Conservation (phyloP, 2,797 vertebrate species). For the Parauchenoglanis punctatus region DNA sequence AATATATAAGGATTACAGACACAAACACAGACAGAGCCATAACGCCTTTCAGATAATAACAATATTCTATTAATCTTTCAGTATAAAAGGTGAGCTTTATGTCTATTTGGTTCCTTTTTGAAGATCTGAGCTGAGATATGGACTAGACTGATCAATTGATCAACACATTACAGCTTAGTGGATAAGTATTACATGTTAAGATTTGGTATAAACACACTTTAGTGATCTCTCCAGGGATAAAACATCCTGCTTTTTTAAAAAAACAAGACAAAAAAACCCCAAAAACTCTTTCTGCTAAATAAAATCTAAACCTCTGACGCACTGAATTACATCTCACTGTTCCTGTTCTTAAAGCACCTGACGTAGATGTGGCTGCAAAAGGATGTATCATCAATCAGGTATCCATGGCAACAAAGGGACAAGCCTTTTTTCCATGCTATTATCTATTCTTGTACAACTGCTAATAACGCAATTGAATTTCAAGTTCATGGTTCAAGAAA, state of each 20-base stretch:
- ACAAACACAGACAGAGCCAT: not conserved
- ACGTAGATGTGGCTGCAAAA: not conserved
- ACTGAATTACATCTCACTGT: not conserved
- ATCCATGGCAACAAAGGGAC: slow-evolving; percentile 48
- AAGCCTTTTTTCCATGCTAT: slow-evolving; percentile 20
- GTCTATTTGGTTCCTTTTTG: not conserved
- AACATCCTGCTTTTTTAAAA: not conserved
- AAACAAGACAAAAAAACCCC: too few species aligned
- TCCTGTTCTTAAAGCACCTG: not conserved
- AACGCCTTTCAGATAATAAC: not conserved
- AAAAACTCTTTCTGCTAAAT: too few species aligned
- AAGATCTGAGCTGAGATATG: not conserved
- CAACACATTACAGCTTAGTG: not conserved
- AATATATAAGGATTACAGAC: not conserved
- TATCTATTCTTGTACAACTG: slow-evolving; percentile 18
- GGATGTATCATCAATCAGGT: slow-evolving; percentile 22
- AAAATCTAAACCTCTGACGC: not conserved
- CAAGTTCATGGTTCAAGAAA: not conserved
- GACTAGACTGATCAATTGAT: not conserved
- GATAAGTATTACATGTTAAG: not conserved
- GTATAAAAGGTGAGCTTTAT: not conserved
- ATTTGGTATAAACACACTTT: not conserved
- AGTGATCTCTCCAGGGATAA: not conserved
- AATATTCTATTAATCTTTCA: not conserved
- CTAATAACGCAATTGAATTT: slow-evolving; percentile 12